Evolutionary conservation across 2,797 vertebrate genomes (phyloP).

Genomic region (Sebastes taczanowskii): DNA sequence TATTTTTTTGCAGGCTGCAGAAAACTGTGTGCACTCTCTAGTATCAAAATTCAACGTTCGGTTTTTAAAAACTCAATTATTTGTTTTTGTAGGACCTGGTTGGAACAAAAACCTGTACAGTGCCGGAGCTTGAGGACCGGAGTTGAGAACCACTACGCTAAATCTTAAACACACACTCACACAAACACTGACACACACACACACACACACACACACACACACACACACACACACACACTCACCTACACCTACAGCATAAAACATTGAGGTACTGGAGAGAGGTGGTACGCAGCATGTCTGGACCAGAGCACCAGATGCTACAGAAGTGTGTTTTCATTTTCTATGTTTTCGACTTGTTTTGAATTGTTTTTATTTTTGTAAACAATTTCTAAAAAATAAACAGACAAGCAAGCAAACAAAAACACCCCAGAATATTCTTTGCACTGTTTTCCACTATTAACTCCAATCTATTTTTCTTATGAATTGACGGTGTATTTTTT

Average conservation of each 20-base stretch:
- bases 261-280: constrained; percentile 83
- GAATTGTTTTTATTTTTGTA: constrained; percentile 80
- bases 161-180: constrained; percentile 75
- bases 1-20: constrained; percentile 81
- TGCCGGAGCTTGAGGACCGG: constrained; percentile 89
- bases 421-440: constrained; percentile 84
- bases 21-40: constrained; percentile 82
- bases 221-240: constrained; percentile 50
- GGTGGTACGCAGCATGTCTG: constrained; percentile 79
- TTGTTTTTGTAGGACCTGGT: constrained; percentile 92
- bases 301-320: constrained; percentile 80
- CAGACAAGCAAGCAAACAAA: constrained; percentile 79
- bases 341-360: constrained; percentile 75
- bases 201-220: constrained; percentile 39
- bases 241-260: constrained; percentile 73
- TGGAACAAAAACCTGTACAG: constrained; percentile 91
- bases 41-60: constrained; percentile 74
- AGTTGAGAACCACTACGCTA: constrained; percentile 90
- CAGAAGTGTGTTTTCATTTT: constrained; percentile 81
- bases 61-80: constrained; percentile 87
- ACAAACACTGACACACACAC: constrained; percentile 42
- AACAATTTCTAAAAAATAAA: constrained; percentile 82
- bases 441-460: constrained; percentile 86
- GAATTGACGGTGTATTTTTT: constrained; percentile 75
- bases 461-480: constrained; percentile 86